Conservation (phyloP, 2,113 vertebrate genomes). For the Diglossa brunneiventris region DNA sequence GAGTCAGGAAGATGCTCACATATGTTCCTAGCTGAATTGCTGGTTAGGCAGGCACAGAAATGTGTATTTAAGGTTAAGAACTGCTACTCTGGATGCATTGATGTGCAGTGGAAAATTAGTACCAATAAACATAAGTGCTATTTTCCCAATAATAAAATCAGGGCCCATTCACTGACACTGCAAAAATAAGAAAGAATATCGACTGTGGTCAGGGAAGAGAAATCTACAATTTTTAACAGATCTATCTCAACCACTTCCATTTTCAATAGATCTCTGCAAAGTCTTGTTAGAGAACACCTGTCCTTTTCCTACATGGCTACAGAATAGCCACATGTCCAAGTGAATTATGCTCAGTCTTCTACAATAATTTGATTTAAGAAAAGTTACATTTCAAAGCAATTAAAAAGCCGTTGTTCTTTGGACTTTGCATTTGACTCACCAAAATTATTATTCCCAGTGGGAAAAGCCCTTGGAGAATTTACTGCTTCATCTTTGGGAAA, state of each 20-base stretch:
- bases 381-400: neutral
- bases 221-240: neutral
- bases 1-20: neutral
- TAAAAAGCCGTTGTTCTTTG: neutral
- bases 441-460: neutral
- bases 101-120: neutral
- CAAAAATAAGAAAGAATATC: neutral
- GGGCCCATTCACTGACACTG: neutral
- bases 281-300: neutral
- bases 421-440: neutral
- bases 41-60: neutral
- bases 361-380: neutral
- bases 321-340: neutral
- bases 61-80: neutral
- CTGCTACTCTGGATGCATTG: neutral
- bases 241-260: neutral
- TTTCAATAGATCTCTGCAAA: neutral
- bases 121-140: neutral
- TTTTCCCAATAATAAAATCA: neutral
- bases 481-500: neutral
- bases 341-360: neutral
- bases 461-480: neutral
- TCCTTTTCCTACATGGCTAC: neutral
- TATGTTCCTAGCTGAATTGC: neutral
- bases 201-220: neutral